phyloP scores from a whole-genome alignment of 2,888 invertebrate species.

The Atethmia centrago region DNA sequence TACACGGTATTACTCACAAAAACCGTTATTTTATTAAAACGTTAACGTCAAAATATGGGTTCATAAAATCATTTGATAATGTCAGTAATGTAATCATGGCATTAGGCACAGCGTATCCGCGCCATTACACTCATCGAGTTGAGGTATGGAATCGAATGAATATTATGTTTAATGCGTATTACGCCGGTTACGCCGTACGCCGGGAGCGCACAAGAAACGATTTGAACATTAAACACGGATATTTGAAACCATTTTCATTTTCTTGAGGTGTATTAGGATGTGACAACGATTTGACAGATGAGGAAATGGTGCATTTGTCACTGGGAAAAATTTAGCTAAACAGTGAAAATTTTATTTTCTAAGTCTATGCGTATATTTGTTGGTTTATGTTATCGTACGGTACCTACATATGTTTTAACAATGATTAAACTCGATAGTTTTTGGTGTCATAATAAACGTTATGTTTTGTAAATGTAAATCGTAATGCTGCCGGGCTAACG shows the following conservation, averaged over 20 bases:
- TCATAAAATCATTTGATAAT: conserved; percentile 59
- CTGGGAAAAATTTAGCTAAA: not conserved
- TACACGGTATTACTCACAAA: not conserved
- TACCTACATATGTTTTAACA: not conserved
- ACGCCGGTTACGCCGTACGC: conserved; percentile 20
- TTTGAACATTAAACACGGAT: conserved; percentile 34
- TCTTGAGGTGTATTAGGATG: conserved; percentile 32
- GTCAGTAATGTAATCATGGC: conserved; percentile 58
- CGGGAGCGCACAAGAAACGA: conserved; percentile 39
- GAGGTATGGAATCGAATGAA: conserved; percentile 61
- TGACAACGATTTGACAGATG: conserved; percentile 40
- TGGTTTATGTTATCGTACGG: not conserved
- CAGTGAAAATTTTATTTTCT: not conserved
- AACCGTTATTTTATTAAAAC: conserved; percentile 19
- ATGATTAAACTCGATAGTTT: too few relatives aligned
- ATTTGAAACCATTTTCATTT: conserved; percentile 40
- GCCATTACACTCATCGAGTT: conserved; percentile 58
- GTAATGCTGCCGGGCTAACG: too few relatives aligned
- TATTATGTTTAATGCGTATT: conserved; percentile 58
- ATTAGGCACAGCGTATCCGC: conserved; percentile 52
- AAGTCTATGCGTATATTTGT: not conserved
- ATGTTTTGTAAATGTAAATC: too few relatives aligned
- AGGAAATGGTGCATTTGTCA: conserved; percentile 36
- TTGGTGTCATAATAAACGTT: too few relatives aligned
- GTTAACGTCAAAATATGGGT: conserved; percentile 42